Evolutionary conservation across 1,140 invertebrate genomes (phyloP).

Genomic region (Bradynema listronoti): DNA sequence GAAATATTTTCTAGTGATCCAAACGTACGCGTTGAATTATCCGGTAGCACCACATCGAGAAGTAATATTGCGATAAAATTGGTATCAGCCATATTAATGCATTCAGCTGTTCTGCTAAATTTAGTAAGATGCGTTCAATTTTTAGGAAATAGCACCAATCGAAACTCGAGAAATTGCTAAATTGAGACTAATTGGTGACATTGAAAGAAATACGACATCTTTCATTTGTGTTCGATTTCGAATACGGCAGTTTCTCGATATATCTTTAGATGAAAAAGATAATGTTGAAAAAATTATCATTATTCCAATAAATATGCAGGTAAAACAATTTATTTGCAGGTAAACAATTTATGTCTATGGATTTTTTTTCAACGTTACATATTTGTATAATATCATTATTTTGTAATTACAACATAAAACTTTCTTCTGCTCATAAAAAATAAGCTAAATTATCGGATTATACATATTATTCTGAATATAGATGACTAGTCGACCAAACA

Average conservation of each 20-base stretch:
- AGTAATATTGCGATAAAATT: not conserved
- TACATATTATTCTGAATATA: conserved; percentile 61
- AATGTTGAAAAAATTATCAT: no score
- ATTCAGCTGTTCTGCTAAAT: conserved; percentile 16
- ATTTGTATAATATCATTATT: conserved; percentile 3
- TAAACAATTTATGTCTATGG: not conserved
- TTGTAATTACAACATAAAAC: not conserved
- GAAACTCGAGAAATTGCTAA: conserved; percentile 79
- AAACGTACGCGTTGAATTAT: conserved; percentile 69
- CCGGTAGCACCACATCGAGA: not conserved
- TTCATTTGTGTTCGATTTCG: conserved; percentile 72
- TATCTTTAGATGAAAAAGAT: no score
- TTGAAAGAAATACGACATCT: conserved; percentile 73
- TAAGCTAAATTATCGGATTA: not conserved
- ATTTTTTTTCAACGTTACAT: not conserved
- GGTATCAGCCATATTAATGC: conserved; percentile 63
- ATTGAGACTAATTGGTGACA: conserved; percentile 71
- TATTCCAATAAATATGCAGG: conserved; percentile 20
- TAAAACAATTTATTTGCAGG: not conserved
- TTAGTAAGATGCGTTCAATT: conserved; percentile 23
- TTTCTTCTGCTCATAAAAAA: not conserved
- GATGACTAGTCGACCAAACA: conserved; percentile 68
- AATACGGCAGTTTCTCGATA: not conserved
- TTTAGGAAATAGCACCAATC: conserved; percentile 74
- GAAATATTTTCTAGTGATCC: conserved; percentile 84